phyloP scores from a whole-genome alignment of 2,113 vertebrate genomes.

The Bufo gargarizans region DNA sequence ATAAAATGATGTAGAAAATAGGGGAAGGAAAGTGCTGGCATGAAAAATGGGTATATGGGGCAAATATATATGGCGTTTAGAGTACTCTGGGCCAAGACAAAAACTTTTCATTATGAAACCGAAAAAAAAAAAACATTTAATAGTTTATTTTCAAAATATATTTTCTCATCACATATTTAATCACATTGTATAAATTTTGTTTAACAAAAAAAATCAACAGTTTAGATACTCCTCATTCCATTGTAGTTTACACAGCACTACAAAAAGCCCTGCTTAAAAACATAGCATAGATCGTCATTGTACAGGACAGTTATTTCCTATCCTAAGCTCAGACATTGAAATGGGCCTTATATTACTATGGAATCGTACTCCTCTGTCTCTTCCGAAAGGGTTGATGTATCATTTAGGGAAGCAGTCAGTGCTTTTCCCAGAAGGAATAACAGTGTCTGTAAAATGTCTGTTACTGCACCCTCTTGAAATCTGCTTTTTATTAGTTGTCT shows the following conservation, averaged over 20 bases:
- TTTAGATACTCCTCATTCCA: neutral
- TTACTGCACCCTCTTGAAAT: constrained; percentile 42
- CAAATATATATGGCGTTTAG: too few species aligned
- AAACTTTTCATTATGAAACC: too few species aligned
- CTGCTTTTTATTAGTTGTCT: constrained; percentile 46
- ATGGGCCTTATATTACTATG: neutral
- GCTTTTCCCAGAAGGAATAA: constrained; percentile 42
- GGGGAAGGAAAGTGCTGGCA: too few species aligned
- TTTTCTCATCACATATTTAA: too few species aligned
- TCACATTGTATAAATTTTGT: too few species aligned
- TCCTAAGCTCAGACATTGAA: neutral
- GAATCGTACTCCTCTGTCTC: constrained; percentile 6
- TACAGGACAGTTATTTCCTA: constrained; percentile 7
- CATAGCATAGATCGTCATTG: neutral
- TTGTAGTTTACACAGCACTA: neutral
- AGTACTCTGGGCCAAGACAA: too few species aligned
- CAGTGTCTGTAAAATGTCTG: constrained; percentile 45
- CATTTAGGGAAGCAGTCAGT: constrained; percentile 2
- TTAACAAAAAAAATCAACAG: neutral
- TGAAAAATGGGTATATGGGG: too few species aligned
- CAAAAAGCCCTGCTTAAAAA: neutral
- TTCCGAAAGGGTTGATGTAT: constrained; percentile 24
- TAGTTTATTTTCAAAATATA: too few species aligned
- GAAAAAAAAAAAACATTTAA: too few species aligned
- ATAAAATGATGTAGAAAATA: too few species aligned